Conservation (phyloP, 92 coral and sea anemone genomes). For the Epizoanthus fatuus region DNA sequence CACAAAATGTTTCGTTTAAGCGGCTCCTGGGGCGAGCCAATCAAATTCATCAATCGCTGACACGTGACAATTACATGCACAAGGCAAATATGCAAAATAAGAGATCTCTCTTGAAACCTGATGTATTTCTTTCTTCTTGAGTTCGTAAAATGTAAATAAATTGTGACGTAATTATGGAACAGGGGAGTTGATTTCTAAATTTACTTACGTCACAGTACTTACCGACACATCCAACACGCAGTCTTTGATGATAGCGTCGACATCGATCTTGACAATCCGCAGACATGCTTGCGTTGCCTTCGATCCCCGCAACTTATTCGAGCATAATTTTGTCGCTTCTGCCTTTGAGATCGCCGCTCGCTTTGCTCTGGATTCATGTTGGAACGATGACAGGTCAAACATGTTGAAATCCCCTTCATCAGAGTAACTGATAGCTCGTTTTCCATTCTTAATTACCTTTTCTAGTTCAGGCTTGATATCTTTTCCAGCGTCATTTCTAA, state of each 20-base stretch:
- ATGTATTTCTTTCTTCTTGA: neutral
- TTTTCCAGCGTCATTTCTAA: neutral
- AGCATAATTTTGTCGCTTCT: neutral
- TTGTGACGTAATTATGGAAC: neutral
- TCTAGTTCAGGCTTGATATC: neutral
- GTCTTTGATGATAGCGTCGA: neutral
- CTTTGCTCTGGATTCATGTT: neutral
- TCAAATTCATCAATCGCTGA: too few species aligned
- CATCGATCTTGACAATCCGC: neutral
- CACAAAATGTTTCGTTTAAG: too few species aligned
- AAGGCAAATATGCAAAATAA: too few species aligned
- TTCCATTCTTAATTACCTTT: neutral
- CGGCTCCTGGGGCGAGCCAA: too few species aligned
- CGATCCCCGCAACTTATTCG: neutral
- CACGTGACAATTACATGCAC: too few species aligned
- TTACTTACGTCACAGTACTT: neutral
- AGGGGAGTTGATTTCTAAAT: neutral
- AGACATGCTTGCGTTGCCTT: neutral
- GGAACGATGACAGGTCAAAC: neutral
- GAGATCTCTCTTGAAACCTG: too few species aligned
- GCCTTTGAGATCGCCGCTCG: neutral
- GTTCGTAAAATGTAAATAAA: neutral
- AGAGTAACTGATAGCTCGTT: neutral
- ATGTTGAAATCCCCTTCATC: constrained; percentile 2
- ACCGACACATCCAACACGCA: neutral